Percentiles rank a stretch among this genome's conserved stretches.
These are phyloP conservation scores for Drosophila biarmipes DNA, from an alignment of 1,140 invertebrate genomes.

Conservation along the genomic window DNA sequence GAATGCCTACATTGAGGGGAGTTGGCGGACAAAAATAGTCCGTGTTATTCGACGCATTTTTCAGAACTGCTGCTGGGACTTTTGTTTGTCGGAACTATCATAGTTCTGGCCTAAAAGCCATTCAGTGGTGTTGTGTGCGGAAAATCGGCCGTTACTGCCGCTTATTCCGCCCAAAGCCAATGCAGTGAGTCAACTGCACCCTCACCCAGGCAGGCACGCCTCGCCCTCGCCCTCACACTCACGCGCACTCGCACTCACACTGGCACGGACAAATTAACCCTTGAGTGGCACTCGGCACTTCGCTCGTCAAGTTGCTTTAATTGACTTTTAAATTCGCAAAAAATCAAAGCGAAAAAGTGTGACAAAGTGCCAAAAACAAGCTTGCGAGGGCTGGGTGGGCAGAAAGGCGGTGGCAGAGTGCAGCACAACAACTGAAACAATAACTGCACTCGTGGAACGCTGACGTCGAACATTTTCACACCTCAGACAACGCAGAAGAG, in stretches of 20 bases:
- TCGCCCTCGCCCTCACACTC: conserved; percentile 5
- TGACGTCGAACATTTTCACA: conserved; percentile 67
- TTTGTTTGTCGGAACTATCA: too few relatives aligned
- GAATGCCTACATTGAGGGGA: conserved; percentile 10
- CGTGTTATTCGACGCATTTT: too few relatives aligned
- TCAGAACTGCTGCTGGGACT: too few relatives aligned
- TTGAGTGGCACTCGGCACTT: conserved; percentile 73
- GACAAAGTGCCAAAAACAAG: conserved; percentile 60
- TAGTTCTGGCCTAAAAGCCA: too few relatives aligned
- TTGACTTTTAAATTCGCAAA: conserved; percentile 80
- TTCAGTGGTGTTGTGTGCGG: conserved; percentile 6
- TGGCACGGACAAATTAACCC: conserved; percentile 69
- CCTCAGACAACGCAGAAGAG: conserved; percentile 67
- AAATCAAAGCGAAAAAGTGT: conserved; percentile 75
- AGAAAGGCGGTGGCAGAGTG: conserved; percentile 25
- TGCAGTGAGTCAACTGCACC: conserved; percentile 31
- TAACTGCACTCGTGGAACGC: conserved; percentile 68
- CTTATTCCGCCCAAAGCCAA: conserved; percentile 59
- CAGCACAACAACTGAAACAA: conserved; percentile 55
- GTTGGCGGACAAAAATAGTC: not conserved
- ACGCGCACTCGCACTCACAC: conserved; percentile 19
- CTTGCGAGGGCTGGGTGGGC: not conserved
- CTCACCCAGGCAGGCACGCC: conserved; percentile 4
- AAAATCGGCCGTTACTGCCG: conserved; percentile 60
- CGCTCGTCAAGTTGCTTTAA: conserved; percentile 79